Evolutionary conservation across 2,797 vertebrate species (phyloP).

Genomic region (Microctenopoma lineatum): DNA sequence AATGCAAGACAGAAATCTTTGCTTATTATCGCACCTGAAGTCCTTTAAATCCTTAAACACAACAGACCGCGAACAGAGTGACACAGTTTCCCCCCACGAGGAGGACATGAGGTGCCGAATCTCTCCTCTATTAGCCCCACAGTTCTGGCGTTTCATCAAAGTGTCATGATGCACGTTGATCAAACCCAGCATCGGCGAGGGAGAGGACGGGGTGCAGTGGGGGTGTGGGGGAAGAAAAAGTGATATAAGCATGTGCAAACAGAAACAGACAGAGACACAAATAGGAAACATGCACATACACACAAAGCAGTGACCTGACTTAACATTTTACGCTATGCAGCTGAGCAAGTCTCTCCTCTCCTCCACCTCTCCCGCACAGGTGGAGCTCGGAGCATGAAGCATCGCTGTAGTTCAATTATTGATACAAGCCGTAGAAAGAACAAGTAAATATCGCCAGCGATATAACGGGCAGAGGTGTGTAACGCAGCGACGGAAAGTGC

Average conservation of each 20-base stretch:
- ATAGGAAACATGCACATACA: conserved; percentile 38
- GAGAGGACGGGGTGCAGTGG: neutral
- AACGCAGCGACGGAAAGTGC: conserved; percentile 53
- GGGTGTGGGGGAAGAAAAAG: neutral
- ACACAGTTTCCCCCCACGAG: conserved; percentile 31
- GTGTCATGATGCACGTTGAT: conserved; percentile 70
- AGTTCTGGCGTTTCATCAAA: conserved; percentile 67
- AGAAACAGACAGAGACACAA: conserved; percentile 47
- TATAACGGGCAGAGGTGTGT: conserved; percentile 57
- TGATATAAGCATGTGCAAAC: conserved; percentile 47
- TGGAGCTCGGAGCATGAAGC: conserved; percentile 34
- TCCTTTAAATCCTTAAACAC: conserved; percentile 37
- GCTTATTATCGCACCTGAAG: conserved; percentile 18
- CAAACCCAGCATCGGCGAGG: conserved; percentile 43
- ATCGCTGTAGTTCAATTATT: conserved; percentile 55
- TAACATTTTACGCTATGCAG: conserved; percentile 63
- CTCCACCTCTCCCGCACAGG: conserved; percentile 48
- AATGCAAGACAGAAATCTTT: conserved; percentile 11
- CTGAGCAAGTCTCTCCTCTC: conserved; percentile 42
- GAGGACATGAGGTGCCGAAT: conserved; percentile 56
- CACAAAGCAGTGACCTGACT: conserved; percentile 54
- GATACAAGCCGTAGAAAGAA: conserved; percentile 47
- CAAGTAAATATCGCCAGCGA: conserved; percentile 43
- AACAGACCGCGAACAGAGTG: conserved; percentile 44
- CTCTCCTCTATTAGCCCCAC: conserved; percentile 53